Conservation (phyloP, 2,797 vertebrate species). For the Phylloscopus collybita region DNA sequence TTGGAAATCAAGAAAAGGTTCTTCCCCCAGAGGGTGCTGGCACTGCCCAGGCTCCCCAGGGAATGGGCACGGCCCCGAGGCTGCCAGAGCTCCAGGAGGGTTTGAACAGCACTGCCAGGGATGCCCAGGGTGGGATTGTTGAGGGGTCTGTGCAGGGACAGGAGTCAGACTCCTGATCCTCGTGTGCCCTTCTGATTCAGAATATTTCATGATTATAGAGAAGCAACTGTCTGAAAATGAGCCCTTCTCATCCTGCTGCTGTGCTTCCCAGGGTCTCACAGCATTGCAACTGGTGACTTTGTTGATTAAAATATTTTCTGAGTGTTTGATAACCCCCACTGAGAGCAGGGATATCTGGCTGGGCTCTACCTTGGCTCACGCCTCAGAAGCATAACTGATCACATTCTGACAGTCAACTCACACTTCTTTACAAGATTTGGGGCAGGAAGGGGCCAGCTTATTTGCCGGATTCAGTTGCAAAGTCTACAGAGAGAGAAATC, state of each 20-base stretch:
- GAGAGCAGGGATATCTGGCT: neutral
- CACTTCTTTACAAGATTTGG: neutral
- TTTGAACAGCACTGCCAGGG: rapidly evolving
- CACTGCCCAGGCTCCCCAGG: neutral
- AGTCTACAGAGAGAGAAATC: neutral
- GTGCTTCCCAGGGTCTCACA: neutral
- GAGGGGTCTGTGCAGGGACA: neutral
- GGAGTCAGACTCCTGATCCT: rapidly evolving
- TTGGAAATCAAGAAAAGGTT: rapidly evolving
- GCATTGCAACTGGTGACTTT: neutral
- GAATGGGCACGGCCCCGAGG: neutral
- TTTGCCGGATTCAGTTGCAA: neutral
- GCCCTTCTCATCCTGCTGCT: neutral
- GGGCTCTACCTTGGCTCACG: neutral
- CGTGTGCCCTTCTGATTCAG: neutral
- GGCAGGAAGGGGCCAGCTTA: neutral
- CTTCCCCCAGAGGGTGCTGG: neutral
- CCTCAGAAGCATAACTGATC: neutral
- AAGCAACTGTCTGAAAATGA: neutral
- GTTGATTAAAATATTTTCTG: neutral
- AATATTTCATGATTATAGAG: neutral
- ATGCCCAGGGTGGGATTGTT: neutral
- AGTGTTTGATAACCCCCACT: neutral
- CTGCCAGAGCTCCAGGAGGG: neutral
- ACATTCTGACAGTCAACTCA: neutral